Evolutionary conservation across 1,140 invertebrate species (phyloP), one percentile per base, ranked within the genome.

Genomic region (Galendromus occidentalis): DNA sequence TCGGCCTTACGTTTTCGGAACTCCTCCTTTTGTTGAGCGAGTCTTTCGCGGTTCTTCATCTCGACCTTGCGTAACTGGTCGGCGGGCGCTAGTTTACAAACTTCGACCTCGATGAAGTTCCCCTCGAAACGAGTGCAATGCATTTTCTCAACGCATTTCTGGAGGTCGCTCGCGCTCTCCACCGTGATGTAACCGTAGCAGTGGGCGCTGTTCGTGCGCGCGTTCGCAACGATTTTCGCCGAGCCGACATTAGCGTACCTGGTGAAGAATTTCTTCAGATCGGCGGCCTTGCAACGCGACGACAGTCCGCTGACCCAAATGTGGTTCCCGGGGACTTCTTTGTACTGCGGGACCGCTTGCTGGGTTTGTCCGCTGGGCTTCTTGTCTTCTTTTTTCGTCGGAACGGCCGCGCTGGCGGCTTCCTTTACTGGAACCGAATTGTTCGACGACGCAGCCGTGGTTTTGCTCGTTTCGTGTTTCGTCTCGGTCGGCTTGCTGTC

Each of bases 281-380:
- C 51, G 25, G 51, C 51, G 25, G 51, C 51, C 51, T 59, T 59
- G 51, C 51, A 59, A 33, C 51, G 51, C 22, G 51, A 59, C 22
- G 51, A 59, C 14, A 59, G 33, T 20, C 51, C 51, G 9, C 51
- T 59, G 22, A 59, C 51, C 51, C 51, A 59, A 14, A 59, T 17
- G 25, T 59, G 51, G 22, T 59, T 59, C 17, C 51, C 51, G 14
- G 51, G 51, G 17, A 59, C 51, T 22, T 59, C 51, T 25, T 59
- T 59, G 22, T 59, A 59, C 22, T 59, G 51, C 14, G 22, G 14
- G 17, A 22, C 4, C n/a, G n/a, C 4, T 9, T 39, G 33, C 33
- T 39, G 33, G 9, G 33, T 6, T 9, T 39, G 33, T 2, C 4
- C 51, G 33, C 17, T 4, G 14, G 51, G 51, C 51, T 59, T 59